These are phyloP conservation scores for human DNA, from an alignment of 2,113 vertebrate species.

Conservation along the genomic window GRCh38 chr3:161700501-161701000, in stretches of 20 bases:
- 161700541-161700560: background rate
- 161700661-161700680: background rate
- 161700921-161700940: too few species aligned
- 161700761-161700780: constrained; percentile 14
- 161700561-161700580: background rate
- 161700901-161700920: too few species aligned
- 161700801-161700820: background rate
- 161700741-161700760: background rate
- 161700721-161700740: background rate
- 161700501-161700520: background rate
- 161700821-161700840: background rate
- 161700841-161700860: background rate
- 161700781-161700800: background rate
- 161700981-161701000: too few species aligned
- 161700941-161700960: too few species aligned
- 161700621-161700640: background rate
- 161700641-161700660: background rate
- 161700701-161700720: background rate
- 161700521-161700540: background rate
- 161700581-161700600: background rate
- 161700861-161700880: background rate
- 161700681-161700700: background rate
- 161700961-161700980: too few species aligned
- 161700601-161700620: background rate
- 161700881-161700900: background rate